These are phyloP conservation scores for Neotoma lepida DNA, from an alignment of 2,113 vertebrate species.

Conservation along the genomic window DNA sequence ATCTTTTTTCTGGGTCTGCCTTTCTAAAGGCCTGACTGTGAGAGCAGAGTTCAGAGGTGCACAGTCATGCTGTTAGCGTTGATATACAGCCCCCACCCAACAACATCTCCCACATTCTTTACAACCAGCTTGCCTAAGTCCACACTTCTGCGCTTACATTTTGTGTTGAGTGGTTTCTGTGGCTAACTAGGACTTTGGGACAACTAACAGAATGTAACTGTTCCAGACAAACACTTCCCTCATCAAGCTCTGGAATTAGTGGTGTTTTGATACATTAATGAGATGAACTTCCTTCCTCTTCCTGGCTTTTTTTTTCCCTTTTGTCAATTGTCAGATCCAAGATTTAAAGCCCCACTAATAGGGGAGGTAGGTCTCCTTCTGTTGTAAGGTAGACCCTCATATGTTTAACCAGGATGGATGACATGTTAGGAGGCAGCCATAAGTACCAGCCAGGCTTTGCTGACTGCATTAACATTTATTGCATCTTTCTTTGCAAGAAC, in stretches of 20 bases:
- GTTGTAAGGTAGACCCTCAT: neutral
- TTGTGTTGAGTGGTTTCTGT: neutral
- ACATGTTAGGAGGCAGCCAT: neutral
- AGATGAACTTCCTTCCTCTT: neutral
- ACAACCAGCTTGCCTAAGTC: slow-evolving; percentile 43
- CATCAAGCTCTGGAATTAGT: slow-evolving; percentile 48
- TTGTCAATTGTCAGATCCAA: neutral
- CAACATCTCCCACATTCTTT: neutral
- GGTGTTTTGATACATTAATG: neutral
- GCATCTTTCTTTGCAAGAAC: neutral
- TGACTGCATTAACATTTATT: neutral
- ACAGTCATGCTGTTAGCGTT: neutral
- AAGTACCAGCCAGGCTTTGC: neutral
- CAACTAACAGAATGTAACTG: neutral
- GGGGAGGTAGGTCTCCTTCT: neutral
- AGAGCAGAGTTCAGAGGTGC: slow-evolving; percentile 43
- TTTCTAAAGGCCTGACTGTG: neutral
- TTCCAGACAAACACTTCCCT: neutral
- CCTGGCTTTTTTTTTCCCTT: neutral
- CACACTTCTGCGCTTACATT: neutral
- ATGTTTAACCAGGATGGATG: neutral
- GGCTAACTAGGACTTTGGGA: neutral
- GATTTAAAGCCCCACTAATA: slow-evolving; percentile 37
- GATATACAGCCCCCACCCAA: fast-evolving
- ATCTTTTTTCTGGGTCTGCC: slow-evolving; percentile 1